Conservation (phyloP, 2,113 vertebrate genomes). For the Rana temporaria region DNA sequence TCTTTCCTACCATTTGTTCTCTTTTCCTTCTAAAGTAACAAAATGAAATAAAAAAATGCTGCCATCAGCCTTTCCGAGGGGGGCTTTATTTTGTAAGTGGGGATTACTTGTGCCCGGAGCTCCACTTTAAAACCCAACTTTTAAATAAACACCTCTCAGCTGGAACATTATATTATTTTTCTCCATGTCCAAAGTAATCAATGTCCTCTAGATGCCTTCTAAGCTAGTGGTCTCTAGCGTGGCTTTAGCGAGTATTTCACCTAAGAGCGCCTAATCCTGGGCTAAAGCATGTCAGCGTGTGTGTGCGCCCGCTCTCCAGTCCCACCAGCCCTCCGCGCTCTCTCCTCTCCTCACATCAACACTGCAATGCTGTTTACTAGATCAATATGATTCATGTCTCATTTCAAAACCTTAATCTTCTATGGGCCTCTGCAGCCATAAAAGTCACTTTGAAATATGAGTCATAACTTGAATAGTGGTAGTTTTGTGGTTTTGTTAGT, state of each 20-base stretch:
- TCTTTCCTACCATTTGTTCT: too few species aligned
- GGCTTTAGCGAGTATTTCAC: conserved; percentile 18
- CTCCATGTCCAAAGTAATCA: background rate
- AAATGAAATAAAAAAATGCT: too few species aligned
- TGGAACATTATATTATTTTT: background rate
- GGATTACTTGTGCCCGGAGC: too few species aligned
- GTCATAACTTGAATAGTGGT: background rate
- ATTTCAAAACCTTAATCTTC: conserved; percentile 49
- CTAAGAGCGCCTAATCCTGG: conserved; percentile 27
- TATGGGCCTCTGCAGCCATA: conserved; percentile 35
- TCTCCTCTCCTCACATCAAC: conserved; percentile 37
- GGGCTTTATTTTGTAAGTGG: too few species aligned
- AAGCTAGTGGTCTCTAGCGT: background rate
- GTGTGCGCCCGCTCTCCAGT: background rate
- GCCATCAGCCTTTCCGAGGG: too few species aligned
- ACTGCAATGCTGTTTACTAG: conserved; percentile 21
- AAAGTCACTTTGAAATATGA: conserved; percentile 47
- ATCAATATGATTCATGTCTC: conserved; percentile 54
- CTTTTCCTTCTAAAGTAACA: too few species aligned
- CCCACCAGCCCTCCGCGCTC: background rate
- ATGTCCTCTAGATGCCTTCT: background rate
- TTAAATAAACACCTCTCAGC: background rate
- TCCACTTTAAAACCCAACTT: background rate
- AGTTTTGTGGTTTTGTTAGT: conserved; percentile 20
- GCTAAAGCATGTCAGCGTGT: conserved; percentile 7